Conservation (phyloP, 2,797 vertebrate species). For the Todus mexicanus region DNA sequence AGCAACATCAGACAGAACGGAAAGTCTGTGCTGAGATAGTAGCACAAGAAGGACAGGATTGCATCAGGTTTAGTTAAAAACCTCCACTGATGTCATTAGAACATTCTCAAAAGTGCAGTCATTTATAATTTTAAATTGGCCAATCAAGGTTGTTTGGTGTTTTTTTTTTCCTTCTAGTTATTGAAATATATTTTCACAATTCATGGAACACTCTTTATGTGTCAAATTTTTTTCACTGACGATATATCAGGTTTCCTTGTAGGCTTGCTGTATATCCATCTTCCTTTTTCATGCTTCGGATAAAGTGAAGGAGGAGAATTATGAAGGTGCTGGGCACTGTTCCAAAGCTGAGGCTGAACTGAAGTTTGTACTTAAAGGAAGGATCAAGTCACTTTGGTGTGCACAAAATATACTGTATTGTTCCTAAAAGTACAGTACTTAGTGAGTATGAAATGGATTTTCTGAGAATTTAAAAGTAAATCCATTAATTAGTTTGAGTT, state of each 20-base stretch:
- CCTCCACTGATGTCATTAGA: not conserved
- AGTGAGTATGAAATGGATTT: slow-evolving; percentile 1
- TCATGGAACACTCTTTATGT: not conserved
- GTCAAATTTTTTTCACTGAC: not conserved
- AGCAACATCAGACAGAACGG: not conserved
- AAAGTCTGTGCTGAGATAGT: not conserved
- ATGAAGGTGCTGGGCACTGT: not conserved
- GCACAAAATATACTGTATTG: not conserved
- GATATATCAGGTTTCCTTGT: slow-evolving; percentile 1
- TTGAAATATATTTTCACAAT: slow-evolving; percentile 26
- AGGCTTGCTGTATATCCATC: not conserved
- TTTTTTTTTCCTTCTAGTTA: not conserved
- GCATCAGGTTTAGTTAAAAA: not conserved
- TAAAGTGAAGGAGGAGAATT: slow-evolving; percentile 18
- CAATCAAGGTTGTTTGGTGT: not conserved
- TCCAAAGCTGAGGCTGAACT: not conserved
- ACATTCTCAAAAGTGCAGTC: not conserved
- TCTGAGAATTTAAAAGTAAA: slow-evolving; percentile 44
- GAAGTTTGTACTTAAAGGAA: slow-evolving; percentile 4
- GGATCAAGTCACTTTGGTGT: not conserved
- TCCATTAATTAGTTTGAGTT: slow-evolving; percentile 42
- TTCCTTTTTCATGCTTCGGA: not conserved
- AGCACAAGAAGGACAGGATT: not conserved
- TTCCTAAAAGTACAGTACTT: slow-evolving; percentile 15
- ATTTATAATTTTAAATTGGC: slow-evolving; percentile 33